Percentiles rank a stretch among this genome's conserved stretches.
Conservation (phyloP, 2,888 invertebrate species). For the Parnassius apollo region DNA sequence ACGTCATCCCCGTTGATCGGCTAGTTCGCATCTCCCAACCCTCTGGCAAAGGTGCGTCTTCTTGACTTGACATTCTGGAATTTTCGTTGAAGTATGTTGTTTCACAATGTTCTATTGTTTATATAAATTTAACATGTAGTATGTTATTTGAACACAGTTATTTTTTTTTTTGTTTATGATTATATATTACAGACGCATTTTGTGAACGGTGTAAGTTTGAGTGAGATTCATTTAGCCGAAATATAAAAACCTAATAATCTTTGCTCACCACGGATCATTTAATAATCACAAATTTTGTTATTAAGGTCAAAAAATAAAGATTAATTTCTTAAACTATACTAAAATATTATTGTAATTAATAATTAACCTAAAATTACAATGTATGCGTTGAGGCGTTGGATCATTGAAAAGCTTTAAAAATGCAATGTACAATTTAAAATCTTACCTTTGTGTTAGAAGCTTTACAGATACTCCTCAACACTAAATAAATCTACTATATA, state of each 20-base stretch:
- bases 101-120: constrained; percentile 17
- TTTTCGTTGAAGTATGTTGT: constrained; percentile 31
- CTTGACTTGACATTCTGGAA: constrained; percentile 75
- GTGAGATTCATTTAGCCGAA: neutral
- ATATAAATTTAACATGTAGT: constrained; percentile 4
- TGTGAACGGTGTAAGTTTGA: neutral
- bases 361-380: neutral
- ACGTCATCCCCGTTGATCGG: constrained; percentile 93
- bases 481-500: no score
- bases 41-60: constrained; percentile 85
- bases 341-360: neutral
- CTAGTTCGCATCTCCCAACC: constrained; percentile 97
- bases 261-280: constrained; percentile 10
- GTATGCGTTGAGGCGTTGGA: neutral
- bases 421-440: neutral
- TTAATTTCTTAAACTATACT: neutral
- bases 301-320: neutral
- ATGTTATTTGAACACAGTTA: no score
- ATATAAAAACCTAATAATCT: neutral
- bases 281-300: neutral
- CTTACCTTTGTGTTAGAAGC: constrained; percentile 4
- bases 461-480: neutral
- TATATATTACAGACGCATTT: neutral
- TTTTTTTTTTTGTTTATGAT: neutral
- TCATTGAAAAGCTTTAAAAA: neutral